A percentile compares a stretch with the other conserved stretches of the same genome.
Evolutionary conservation across 2,888 invertebrate genomes (phyloP).

Genomic region (Thereva unica): DNA sequence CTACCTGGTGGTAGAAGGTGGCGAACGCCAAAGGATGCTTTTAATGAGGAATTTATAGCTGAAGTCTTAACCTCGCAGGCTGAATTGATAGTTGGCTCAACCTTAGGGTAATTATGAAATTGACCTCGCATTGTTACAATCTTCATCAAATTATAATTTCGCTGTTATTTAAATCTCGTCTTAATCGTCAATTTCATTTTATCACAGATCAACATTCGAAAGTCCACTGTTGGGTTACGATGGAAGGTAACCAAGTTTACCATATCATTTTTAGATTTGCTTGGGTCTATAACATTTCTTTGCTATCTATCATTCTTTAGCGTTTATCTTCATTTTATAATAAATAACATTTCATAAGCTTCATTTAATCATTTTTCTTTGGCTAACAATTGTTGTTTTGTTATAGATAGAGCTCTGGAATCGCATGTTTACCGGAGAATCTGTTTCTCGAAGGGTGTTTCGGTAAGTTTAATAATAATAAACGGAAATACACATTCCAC

Average conservation of each 20-base stretch:
- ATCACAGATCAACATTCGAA: slow-evolving; percentile 50
- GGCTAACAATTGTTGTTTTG: slow-evolving; percentile 56
- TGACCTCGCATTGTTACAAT: slow-evolving; percentile 5
- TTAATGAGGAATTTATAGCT: slow-evolving; percentile 86
- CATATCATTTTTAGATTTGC: slow-evolving; percentile 5
- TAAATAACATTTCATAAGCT: slow-evolving; percentile 4
- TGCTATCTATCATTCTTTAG: neutral
- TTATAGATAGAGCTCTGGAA: slow-evolving; percentile 71
- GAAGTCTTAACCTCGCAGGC: slow-evolving; percentile 83
- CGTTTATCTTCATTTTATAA: neutral
- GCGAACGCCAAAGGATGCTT: slow-evolving; percentile 83
- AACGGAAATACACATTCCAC: slow-evolving; percentile 1
- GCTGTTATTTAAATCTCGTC: slow-evolving; percentile 14
- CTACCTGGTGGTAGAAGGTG: slow-evolving; percentile 78
- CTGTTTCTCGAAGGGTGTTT: slow-evolving; percentile 60
- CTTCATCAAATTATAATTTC: slow-evolving; percentile 4
- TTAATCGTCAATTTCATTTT: slow-evolving; percentile 10
- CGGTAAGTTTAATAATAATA: slow-evolving; percentile 60
- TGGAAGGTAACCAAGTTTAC: slow-evolving; percentile 52
- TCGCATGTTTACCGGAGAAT: slow-evolving; percentile 57
- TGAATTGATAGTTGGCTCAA: slow-evolving; percentile 81
- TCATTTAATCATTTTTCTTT: slow-evolving; percentile 1
- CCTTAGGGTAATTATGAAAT: slow-evolving; percentile 72
- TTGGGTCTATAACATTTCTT: slow-evolving; percentile 4
- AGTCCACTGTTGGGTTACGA: slow-evolving; percentile 56